Evolutionary conservation across 2,888 invertebrate genomes (phyloP).

Genomic region (Hemithea aestivaria): DNA sequence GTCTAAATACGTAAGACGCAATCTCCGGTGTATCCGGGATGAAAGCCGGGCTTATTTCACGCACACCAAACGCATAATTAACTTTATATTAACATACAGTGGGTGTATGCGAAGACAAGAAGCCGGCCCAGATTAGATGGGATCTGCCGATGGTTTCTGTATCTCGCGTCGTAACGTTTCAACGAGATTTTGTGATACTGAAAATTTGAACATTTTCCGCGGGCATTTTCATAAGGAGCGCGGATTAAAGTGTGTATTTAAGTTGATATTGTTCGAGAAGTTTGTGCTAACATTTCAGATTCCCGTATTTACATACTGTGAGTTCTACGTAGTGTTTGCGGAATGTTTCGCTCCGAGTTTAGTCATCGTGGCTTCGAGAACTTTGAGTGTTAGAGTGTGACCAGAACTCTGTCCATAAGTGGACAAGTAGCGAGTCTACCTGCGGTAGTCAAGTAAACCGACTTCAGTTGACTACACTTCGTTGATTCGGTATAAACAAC

Average conservation of each 20-base stretch:
- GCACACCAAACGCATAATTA: slow-evolving; percentile 69
- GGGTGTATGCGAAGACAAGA: slow-evolving; percentile 28
- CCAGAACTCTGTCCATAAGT: too few species aligned
- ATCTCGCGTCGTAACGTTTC: slow-evolving; percentile 16
- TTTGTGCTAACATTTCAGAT: slow-evolving; percentile 18
- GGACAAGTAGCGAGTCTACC: too few species aligned
- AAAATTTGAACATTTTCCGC: slow-evolving; percentile 25
- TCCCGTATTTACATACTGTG: too few species aligned
- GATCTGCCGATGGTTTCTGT: slow-evolving; percentile 34
- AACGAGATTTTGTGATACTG: slow-evolving; percentile 22
- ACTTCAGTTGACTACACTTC: too few species aligned
- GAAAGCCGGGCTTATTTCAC: slow-evolving; percentile 54
- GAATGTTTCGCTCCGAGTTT: too few species aligned
- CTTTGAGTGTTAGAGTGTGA: too few species aligned
- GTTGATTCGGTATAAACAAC: too few species aligned
- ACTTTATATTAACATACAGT: slow-evolving; percentile 62
- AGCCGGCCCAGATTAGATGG: slow-evolving; percentile 43
- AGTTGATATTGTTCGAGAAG: slow-evolving; percentile 21
- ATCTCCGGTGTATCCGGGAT: slow-evolving; percentile 42
- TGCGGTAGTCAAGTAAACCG: too few species aligned
- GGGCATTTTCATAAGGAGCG: slow-evolving; percentile 22
- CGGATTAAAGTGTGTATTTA: slow-evolving; percentile 20
- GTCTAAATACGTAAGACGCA: slow-evolving; percentile 37
- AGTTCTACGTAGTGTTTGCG: too few species aligned
- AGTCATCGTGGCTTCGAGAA: too few species aligned